Evolutionary conservation across 2,797 vertebrate species (phyloP), one percentile per base, ranked within the genome.

Genomic region (Sarcoramphus papa): DNA sequence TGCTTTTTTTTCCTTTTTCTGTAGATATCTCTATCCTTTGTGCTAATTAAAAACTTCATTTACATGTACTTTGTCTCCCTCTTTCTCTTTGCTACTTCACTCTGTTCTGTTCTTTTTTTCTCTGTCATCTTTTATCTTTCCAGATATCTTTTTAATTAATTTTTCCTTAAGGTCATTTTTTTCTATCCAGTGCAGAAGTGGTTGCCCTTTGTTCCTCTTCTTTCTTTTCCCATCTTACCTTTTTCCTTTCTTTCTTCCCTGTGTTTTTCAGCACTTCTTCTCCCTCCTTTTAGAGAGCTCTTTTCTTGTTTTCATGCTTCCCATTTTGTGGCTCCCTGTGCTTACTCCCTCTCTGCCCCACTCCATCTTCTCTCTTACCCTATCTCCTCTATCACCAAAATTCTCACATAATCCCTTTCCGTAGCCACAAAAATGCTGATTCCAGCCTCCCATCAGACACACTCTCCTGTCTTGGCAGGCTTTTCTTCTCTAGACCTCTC

Each of bases 41-140:
- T 1, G 0, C 75, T 95, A 96, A 97, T 94, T 96, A 92, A 94
- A 93, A 74, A 43, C 33, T 91, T 94, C 12, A 0, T 93, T 95
- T 96, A 65, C 31, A 68, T 87, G 77, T 96, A 93, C 94, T 97
- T 95, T 95, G 90, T 96, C 94, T 97, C 96, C 94, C 93, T 97
- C 93, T 96, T 95, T 92, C 88, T 96, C 88, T 84, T 92, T 70
- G 31, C 30, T 77, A 51, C 14, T 82, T 94, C 41, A 54, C 37
- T 91, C 40, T 74, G 40, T 82, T 92, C 45, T 63, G 28, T 51
- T 65, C 30, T 74, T 60, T 92, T 86, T 64, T 45, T 24, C 45
- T 78, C 20, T 50, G 30, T 47, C 41, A 68, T 79, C 24, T 54
- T 88, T 91, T 88, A 64, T 76, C 68, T 94, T 90, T 80, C 19